Base-by-base conservation (phyloP, 2,888 invertebrate genomes). In the Hirtodrosophila duncani region DNA sequence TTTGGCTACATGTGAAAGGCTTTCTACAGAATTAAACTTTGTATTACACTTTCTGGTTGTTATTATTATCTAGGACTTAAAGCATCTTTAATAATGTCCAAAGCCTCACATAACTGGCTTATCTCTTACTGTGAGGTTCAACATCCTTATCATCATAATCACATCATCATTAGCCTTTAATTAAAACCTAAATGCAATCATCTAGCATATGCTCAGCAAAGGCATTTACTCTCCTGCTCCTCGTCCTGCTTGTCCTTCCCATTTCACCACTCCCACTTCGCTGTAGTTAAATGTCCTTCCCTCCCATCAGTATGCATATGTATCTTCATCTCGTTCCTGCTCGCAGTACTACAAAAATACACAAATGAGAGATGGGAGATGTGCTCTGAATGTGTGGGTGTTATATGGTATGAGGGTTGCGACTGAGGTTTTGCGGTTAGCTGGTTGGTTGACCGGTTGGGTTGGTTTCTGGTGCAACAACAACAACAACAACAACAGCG, bases 391-490 rank as follows among this genome's bases (percentile, higher is more conserved):
- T 20, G 27, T 16, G 18, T 20, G 11, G 11, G 27, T 9, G 17
- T 1, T 16, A 10, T 3, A n/a, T 11, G 13, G 36, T 6, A 10
- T 9, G 27, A 34, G 17, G 27, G 34, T 49, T 74, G 67, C 58
- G 67, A 67, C 71, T 77, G 77, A 82, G 72, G 81, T 71, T 84
- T 75, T 82, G 82, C 63, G 82, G 82, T 82, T 67, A 58, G 67
- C 63, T 79, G 67, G 67, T 60, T 70, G 61, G 62, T 9, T 38
- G 17, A 18, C 55, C 17, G 14, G 11, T 37, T 11, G 21, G 36
- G 20, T 27, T 14, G 18, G 31, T 21, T 33, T 31, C 56, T 9
- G 9, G 9, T 13, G 26, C 29, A 23, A 34, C 17, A 20, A 34
- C 50, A 27, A 27, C 43, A 43, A 41, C 43, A 42, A 58, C 41